Conservation (phyloP, 2,113 vertebrate genomes). For the Haliaeetus leucogaster region DNA sequence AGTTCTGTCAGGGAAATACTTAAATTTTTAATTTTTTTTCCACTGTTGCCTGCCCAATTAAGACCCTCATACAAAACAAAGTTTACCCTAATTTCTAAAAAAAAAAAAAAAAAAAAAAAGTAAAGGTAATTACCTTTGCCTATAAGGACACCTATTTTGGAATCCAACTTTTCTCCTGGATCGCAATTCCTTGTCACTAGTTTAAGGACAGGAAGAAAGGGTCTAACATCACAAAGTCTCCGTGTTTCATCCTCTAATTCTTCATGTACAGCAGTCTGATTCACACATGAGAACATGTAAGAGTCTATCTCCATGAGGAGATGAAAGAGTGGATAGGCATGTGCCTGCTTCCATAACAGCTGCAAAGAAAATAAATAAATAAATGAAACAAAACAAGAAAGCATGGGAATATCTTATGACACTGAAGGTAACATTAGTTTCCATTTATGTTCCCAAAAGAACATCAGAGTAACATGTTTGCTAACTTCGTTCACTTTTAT, state of each 20-base stretch:
- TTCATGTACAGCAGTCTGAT: conserved; percentile 94
- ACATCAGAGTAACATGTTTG: not conserved
- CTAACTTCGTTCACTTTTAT: not conserved
- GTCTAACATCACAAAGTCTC: conserved; percentile 91
- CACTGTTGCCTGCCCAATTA: not conserved
- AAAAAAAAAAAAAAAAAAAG: conserved; percentile 13
- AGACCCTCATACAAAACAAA: not conserved
- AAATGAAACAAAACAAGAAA: not conserved
- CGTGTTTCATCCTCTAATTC: conserved; percentile 94
- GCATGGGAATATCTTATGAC: not conserved
- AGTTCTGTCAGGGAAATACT: not conserved
- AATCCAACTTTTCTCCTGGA: conserved; percentile 91
- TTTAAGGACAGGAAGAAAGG: conserved; percentile 93
- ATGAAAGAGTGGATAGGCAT: conserved; percentile 88
- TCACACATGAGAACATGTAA: conserved; percentile 98
- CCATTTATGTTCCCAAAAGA: not conserved
- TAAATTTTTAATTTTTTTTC: not conserved
- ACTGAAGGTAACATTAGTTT: not conserved
- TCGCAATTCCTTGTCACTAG: conserved; percentile 91
- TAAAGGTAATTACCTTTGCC: conserved; percentile 85
- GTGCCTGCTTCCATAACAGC: conserved; percentile 97
- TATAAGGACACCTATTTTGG: conserved; percentile 96
- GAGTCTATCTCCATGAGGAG: conserved; percentile 92
- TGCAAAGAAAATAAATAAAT: conserved; percentile 40
- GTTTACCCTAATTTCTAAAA: not conserved